Base-by-base conservation (phyloP, 2,113 vertebrate species). In the Sapajus apella region DNA sequence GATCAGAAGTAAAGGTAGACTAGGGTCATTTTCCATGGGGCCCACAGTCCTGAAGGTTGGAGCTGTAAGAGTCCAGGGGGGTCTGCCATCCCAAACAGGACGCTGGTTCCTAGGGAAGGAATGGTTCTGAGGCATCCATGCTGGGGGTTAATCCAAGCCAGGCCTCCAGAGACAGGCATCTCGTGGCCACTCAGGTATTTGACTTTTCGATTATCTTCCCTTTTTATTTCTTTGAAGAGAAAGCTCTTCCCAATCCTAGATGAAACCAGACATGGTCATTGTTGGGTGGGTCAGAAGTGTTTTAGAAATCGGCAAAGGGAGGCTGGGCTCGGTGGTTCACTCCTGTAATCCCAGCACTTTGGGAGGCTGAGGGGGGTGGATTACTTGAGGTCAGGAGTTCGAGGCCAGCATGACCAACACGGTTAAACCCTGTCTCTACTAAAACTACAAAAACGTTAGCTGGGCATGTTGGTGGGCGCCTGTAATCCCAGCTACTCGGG, bases 51-150 rank as follows among this genome's bases (percentile, higher is more conserved):
- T 12, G 37, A 43, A 52, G 21, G 18, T 6, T 55, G 20, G 70
- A 61, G 37, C 18, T 3, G 0, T 12, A 11, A 64, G 79, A 35
- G 10, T 20, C 68, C 25, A 6, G 17, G 8, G 32, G 37, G 14
- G 5, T n/a, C 43, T 25, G 21, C 72, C 30, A 45, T 6, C 77
- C 50, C 68, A 37, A 14, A 20, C 12, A 32, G 47, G 86, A 30
- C 18, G 7, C 17, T 4, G 3, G 37, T 58, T 72, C 30, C 72
- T 25, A 47, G 55, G 47, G 12, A 66, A 35, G 66, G 45, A 25
- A 68, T 14, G 3, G n/a, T 18, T 10, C 25, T 3, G 9, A 37
- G 43, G 47, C 80, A 64, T 16, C 12, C 12, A 2, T 0, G 0
- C 83, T 32, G 43, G 43, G 55, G 40, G 16, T 77, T 30, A 6